Base-by-base conservation (phyloP, 2,113 vertebrate species). In the Xerus inauris region DNA sequence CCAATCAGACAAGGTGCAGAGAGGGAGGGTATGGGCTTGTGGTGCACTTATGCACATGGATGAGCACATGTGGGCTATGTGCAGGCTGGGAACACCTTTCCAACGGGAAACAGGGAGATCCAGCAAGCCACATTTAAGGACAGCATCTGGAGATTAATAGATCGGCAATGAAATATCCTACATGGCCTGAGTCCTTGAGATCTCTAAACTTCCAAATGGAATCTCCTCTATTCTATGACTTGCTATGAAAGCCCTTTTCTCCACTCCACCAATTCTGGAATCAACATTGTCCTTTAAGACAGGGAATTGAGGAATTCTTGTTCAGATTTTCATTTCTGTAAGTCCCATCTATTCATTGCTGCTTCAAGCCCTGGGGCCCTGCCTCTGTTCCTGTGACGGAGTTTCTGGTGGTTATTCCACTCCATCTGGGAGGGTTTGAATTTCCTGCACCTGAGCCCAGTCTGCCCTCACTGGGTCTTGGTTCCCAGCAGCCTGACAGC, bases 11-110 rank as follows among this genome's bases (percentile, higher is more conserved):
- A 6, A 5, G 28, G 12, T 32, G 2, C 4, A 67, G 35, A 40
- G 1, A 88, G 3, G 3, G 38, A 65, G 49, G 24, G 1, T 0
- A 8, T 8, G 73, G 45, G 24, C 45, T 19, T 4, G 0, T 11
- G 20, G 16, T 26, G 22, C 14, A 72, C 13, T 35, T 20, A 40
- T 13, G 30, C 69, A 85, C 24, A 19, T 6, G 22, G 12, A 26
- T 4, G 57, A 49, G 26, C 20, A 38, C 64, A 35, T 14, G 0
- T 1, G 5, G 49, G 9, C 10, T 35, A 8, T 8, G 22, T 5
- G 22, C 24, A 64, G 30, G 2, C 24, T 73, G 32, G 24, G 54
- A 38, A 8, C 5, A 57, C 9, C 19, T n/a, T 92, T 79, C n/a
- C 22, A 24, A 79, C 28, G 3, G 0, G 1, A 42, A 89, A 77